phyloP scores from a whole-genome alignment of 1,140 invertebrate species.

The Drosophila carrolli region DNA sequence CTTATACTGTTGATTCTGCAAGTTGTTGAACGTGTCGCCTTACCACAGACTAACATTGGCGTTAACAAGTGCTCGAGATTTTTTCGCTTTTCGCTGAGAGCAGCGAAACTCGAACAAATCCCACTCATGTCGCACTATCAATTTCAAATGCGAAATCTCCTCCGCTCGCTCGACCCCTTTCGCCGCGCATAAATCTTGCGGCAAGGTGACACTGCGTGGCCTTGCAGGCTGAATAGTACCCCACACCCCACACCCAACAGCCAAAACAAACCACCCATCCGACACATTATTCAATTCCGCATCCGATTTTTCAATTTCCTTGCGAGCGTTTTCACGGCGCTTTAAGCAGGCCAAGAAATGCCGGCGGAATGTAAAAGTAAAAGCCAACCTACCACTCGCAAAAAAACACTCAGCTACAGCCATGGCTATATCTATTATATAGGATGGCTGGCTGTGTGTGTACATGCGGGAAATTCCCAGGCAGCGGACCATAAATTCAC shows the following conservation, averaged over 20 bases:
- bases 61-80: constrained; percentile 41
- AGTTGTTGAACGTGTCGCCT: constrained; percentile 30
- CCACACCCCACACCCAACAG: constrained; percentile 1
- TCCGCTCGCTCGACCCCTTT: constrained; percentile 9
- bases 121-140: constrained; percentile 65
- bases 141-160: constrained; percentile 67
- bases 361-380: constrained; percentile 50
- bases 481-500: constrained; percentile 76
- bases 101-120: constrained; percentile 50
- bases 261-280: not conserved
- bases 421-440: constrained; percentile 41
- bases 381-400: constrained; percentile 47
- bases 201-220: constrained; percentile 47
- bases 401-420: constrained; percentile 8
- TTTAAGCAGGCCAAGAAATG: constrained; percentile 66
- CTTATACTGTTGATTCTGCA: constrained; percentile 15
- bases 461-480: constrained; percentile 66
- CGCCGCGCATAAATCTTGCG: constrained; percentile 64
- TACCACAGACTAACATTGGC: constrained; percentile 36
- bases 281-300: constrained; percentile 71
- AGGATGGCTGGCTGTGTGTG: constrained; percentile 15
- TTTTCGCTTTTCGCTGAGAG: constrained; percentile 28
- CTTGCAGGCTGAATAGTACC: constrained; percentile 17
- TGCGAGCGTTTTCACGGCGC: constrained; percentile 65
- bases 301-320: constrained; percentile 75